A percentile compares a stretch with the other conserved stretches of the same genome.
These are phyloP conservation scores for Propithecus perrieri DNA, from an alignment of 2,797 vertebrate species.

Conservation along the genomic window DNA sequence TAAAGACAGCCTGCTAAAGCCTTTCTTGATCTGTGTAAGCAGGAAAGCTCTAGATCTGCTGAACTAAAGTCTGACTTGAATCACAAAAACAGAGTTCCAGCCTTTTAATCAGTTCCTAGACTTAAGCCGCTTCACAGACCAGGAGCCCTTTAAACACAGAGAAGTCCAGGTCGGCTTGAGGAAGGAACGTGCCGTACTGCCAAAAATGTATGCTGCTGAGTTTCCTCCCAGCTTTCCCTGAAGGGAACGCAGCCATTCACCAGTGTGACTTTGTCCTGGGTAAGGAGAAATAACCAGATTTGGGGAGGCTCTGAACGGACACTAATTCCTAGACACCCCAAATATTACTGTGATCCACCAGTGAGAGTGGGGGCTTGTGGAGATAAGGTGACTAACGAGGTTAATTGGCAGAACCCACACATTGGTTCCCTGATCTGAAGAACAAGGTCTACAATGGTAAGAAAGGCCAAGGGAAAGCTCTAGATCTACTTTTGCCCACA, in stretches of 20 bases:
- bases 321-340: background rate
- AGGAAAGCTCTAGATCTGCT: background rate
- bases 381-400: background rate
- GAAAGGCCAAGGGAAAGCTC: background rate
- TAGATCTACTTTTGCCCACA: background rate
- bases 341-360: background rate
- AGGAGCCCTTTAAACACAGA: background rate
- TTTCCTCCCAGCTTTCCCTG: background rate
- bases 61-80: background rate
- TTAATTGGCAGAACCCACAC: background rate
- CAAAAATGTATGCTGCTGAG: background rate
- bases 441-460: background rate
- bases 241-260: background rate
- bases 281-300: background rate
- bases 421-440: background rate
- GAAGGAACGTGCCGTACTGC: background rate
- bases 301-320: background rate
- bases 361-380: background rate
- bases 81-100: background rate
- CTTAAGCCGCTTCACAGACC: background rate
- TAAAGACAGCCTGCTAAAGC: background rate
- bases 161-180: background rate
- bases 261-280: background rate
- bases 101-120: background rate
- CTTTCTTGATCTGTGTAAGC: background rate